Evolutionary conservation across 1,140 invertebrate species (phyloP).

Genomic region (Saxidomus purpurata): DNA sequence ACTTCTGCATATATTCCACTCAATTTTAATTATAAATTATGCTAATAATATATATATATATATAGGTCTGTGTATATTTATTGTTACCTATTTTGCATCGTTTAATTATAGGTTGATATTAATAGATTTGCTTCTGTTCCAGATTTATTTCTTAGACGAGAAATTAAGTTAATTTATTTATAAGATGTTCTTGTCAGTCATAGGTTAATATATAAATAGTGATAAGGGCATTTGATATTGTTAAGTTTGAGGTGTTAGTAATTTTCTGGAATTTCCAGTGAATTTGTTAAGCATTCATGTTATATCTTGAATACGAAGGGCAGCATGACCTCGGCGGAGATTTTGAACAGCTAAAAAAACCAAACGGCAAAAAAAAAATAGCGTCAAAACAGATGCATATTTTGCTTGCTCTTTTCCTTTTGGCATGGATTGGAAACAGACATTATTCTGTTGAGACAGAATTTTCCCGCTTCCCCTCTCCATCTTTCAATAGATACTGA

Average conservation of each 20-base stretch:
- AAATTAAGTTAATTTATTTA: not conserved
- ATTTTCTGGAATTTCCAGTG: not conserved
- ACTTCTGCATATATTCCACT: not conserved
- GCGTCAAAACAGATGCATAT: too few species aligned
- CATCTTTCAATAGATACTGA: not conserved
- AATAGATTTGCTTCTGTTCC: slow-evolving; percentile 42
- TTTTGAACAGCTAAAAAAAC: too few species aligned
- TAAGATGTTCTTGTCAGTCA: not conserved
- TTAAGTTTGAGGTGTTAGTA: not conserved
- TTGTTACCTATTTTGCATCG: not conserved
- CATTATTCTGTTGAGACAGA: not conserved
- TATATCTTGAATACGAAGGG: not conserved
- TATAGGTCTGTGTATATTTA: not conserved
- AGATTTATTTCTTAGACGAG: not conserved
- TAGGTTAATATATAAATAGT: not conserved
- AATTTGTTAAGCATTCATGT: not conserved
- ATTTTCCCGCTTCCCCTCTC: not conserved
- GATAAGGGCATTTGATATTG: not conserved
- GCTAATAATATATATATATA: too few species aligned
- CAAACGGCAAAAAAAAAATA: not conserved
- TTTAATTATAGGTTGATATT: not conserved
- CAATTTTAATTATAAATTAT: not conserved
- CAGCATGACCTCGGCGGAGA: not conserved
- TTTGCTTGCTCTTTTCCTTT: too few species aligned
- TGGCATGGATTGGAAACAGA: too few species aligned